Evolutionary conservation across 1,140 invertebrate genomes (phyloP).

Genomic region (Lasioglossum baleicum): DNA sequence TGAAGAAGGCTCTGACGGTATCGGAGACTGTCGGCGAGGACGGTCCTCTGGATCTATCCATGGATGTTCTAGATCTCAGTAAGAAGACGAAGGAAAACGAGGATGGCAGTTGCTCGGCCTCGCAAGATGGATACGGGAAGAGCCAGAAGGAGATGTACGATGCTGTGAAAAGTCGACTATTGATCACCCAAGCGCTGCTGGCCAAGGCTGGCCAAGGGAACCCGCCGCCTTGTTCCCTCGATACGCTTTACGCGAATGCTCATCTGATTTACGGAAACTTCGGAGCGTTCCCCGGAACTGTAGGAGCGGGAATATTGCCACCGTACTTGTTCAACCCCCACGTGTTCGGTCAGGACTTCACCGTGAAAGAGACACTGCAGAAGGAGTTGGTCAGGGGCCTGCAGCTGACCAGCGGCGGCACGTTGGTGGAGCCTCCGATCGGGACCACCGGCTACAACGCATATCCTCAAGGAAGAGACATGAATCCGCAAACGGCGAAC

Average conservation of each 20-base stretch:
- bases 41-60: conserved; percentile 87
- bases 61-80: conserved; percentile 93
- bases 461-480: conserved; percentile 57
- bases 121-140: conserved; percentile 41
- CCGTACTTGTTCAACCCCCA: conserved; percentile 81
- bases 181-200: conserved; percentile 82
- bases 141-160: conserved; percentile 77
- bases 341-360: conserved; percentile 81
- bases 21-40: conserved; percentile 72
- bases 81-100: conserved; percentile 84
- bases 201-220: conserved; percentile 79
- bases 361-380: conserved; percentile 84
- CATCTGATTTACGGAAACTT: conserved; percentile 78
- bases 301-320: conserved; percentile 76
- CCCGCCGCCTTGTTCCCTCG: conserved; percentile 72
- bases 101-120: conserved; percentile 43
- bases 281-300: conserved; percentile 74
- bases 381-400: conserved; percentile 84
- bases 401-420: conserved; percentile 84
- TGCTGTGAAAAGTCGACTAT: conserved; percentile 75
- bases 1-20: conserved; percentile 54
- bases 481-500: conserved; percentile 41
- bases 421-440: conserved; percentile 81
- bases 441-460: conserved; percentile 61
- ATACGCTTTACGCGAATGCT: conserved; percentile 80